Conservation (phyloP, 2,888 invertebrate species). For the Metallyticus violacea region DNA sequence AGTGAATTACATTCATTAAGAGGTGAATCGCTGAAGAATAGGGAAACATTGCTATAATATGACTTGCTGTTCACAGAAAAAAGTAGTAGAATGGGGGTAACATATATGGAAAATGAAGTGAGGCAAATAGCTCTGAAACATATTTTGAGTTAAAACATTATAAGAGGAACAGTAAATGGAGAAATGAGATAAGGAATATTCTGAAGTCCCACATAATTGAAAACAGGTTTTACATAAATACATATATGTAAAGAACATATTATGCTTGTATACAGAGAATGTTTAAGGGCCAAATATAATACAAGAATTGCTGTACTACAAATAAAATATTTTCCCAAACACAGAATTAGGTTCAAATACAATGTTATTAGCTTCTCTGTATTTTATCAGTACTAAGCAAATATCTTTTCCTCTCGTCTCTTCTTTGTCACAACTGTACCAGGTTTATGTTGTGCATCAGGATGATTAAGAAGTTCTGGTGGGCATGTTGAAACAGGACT, state of each 20-base stretch:
- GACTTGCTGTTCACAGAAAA: no score
- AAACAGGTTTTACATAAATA: background rate
- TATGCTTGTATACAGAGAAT: background rate
- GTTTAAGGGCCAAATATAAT: background rate
- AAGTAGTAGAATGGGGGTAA: no score
- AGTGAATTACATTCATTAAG: no score
- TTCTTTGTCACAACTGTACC: slow-evolving; percentile 89
- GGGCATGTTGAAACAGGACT: slow-evolving; percentile 95
- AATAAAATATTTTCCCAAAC: background rate
- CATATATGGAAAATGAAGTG: no score
- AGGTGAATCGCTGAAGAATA: no score
- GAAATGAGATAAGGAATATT: no score
- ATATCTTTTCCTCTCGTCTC: slow-evolving; percentile 93
- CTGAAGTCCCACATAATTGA: no score
- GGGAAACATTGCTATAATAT: no score
- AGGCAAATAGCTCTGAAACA: no score
- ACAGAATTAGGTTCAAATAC: background rate
- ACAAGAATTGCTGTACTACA: background rate
- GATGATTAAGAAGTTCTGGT: slow-evolving; percentile 95
- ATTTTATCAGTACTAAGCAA: slow-evolving; percentile 62
- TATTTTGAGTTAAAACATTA: no score
- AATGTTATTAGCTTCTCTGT: background rate
- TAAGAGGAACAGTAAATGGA: no score
- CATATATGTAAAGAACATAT: background rate
- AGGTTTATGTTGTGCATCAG: slow-evolving; percentile 97